Evolutionary conservation across 2,888 invertebrate species (phyloP).

Genomic region (Macrosiphum euphorbiae): DNA sequence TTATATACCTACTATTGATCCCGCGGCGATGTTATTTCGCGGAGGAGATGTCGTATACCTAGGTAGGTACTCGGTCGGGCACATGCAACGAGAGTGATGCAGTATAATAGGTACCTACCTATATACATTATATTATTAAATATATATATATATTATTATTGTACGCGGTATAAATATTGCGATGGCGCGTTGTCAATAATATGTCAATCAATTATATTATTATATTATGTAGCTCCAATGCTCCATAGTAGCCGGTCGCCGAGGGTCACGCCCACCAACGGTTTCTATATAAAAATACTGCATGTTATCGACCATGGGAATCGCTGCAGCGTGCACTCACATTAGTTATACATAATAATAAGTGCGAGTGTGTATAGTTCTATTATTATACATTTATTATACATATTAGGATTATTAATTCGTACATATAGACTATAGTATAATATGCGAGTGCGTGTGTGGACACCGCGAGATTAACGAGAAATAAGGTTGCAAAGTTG

Average conservation of each 20-base stretch:
- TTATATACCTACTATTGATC: neutral
- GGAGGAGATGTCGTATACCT: slow-evolving; percentile 26
- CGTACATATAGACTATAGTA: no score
- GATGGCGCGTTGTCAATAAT: slow-evolving; percentile 53
- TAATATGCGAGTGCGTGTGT: neutral
- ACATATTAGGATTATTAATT: neutral
- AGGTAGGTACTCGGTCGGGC: neutral
- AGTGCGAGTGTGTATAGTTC: neutral
- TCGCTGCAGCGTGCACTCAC: neutral
- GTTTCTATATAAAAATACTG: neutral
- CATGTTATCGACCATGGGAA: slow-evolving; percentile 55
- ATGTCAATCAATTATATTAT: slow-evolving; percentile 54
- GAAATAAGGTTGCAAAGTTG: neutral
- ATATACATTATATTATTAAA: neutral
- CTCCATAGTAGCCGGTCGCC: neutral
- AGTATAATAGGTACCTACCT: neutral
- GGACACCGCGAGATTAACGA: neutral
- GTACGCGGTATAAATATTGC: neutral
- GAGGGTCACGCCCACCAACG: slow-evolving; percentile 59
- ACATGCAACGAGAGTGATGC: neutral
- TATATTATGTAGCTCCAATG: neutral
- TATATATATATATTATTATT: neutral
- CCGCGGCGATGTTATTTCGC: neutral
- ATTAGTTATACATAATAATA: neutral
- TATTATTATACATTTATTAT: neutral